phyloP scores from a whole-genome alignment of 2,888 invertebrate species.

The Biston betularia region DNA sequence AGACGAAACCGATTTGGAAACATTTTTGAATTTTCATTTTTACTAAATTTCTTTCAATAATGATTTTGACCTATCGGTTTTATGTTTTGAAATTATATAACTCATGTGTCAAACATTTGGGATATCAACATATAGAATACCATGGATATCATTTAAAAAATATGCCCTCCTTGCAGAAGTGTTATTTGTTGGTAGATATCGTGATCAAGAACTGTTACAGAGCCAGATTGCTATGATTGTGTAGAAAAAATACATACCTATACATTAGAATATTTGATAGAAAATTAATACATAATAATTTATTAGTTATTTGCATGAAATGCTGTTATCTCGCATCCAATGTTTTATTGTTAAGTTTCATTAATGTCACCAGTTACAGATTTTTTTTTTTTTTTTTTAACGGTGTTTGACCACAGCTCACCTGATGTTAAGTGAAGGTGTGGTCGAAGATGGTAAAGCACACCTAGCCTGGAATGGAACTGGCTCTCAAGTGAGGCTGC shows the following conservation, averaged over 20 bases:
- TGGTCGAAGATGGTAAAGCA: no score
- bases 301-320: neutral
- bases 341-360: conserved; percentile 8
- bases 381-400: no score
- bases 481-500: no score
- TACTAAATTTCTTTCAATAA: conserved; percentile 28
- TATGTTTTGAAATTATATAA: neutral
- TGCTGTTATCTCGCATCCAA: neutral
- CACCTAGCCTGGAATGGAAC: no score
- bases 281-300: neutral
- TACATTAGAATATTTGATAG: neutral
- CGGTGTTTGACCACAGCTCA: no score
- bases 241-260: neutral
- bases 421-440: no score
- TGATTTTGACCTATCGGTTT: neutral
- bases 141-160: neutral
- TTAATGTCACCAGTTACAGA: neutral
- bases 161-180: neutral
- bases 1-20: conserved; percentile 32
- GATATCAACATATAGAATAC: neutral
- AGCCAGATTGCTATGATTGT: neutral
- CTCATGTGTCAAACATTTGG: conserved; percentile 13
- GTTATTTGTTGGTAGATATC: conserved; percentile 5
- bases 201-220: conserved; percentile 1
- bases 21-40: conserved; percentile 56